Percentiles rank a stretch among this genome's conserved stretches.
These are phyloP conservation scores for Paracentrotus lividus DNA, from an alignment of 53 echinoderm and acorn worm genomes.

Conservation along the genomic window DNA sequence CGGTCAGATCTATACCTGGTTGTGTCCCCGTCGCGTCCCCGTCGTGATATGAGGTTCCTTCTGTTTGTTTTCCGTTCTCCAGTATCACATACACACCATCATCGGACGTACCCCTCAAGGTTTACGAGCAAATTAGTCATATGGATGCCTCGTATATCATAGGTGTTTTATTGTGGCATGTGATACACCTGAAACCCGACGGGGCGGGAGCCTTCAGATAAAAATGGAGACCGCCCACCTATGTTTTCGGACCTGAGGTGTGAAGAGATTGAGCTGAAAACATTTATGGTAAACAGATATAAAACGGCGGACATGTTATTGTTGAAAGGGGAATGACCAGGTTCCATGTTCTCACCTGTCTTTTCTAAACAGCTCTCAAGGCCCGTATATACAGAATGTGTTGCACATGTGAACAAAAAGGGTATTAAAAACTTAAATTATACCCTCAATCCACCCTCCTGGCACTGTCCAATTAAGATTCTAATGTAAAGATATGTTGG, in stretches of 20 bases:
- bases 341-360: background rate
- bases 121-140: constrained; percentile 63
- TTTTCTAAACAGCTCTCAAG: too few relatives aligned
- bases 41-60: background rate
- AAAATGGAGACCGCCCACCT: constrained; percentile 27
- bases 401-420: background rate
- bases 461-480: background rate
- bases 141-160: constrained; percentile 43
- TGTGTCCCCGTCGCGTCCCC: background rate
- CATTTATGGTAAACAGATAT: constrained; percentile 27
- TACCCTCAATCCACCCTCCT: background rate
- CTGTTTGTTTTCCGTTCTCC: constrained; percentile 32
- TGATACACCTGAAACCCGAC: constrained; percentile 20
- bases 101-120: constrained; percentile 13
- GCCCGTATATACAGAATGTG: background rate
- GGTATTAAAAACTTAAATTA: background rate
- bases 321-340: background rate
- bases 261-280: background rate
- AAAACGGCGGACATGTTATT: background rate
- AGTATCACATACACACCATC: background rate
- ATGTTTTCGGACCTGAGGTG: background rate
- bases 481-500: background rate
- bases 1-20: background rate
- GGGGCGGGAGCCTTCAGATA: background rate
- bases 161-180: background rate